Conservation (phyloP, 2,888 invertebrate species). For the Amitus sp. region DNA sequence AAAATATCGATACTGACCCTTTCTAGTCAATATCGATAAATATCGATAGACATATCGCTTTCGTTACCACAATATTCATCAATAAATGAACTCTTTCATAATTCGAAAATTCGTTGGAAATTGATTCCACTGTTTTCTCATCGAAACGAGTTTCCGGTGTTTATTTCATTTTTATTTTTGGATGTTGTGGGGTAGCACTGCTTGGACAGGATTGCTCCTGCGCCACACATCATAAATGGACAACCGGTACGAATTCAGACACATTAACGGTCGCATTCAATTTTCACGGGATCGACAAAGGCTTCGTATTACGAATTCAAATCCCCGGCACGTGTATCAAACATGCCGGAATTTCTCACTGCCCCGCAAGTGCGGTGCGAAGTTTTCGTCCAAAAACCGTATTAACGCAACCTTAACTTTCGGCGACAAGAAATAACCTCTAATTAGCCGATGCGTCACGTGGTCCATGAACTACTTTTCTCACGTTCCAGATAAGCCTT, state of each 20-base stretch:
- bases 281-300: slow-evolving; percentile 54
- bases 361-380: slow-evolving; percentile 3
- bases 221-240: slow-evolving; percentile 45
- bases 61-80: neutral
- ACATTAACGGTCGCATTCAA: slow-evolving; percentile 55
- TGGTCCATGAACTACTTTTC: slow-evolving; percentile 7
- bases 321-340: slow-evolving; percentile 53
- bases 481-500: neutral
- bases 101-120: no score
- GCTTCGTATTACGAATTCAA: slow-evolving; percentile 57
- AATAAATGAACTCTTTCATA: no score
- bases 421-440: no score
- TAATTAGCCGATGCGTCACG: no score
- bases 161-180: slow-evolving; percentile 13
- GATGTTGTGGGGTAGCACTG: slow-evolving; percentile 26
- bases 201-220: slow-evolving; percentile 36
- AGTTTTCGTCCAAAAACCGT: no score
- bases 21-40: no score
- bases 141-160: slow-evolving; percentile 1
- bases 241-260: slow-evolving; percentile 48
- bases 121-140: neutral
- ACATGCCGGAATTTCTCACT: slow-evolving; percentile 47
- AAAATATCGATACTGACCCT: no score
- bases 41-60: no score
- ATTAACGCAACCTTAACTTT: no score